phyloP scores from a whole-genome alignment of 2,113 vertebrate genomes.

The Callionymus lyra region DNA sequence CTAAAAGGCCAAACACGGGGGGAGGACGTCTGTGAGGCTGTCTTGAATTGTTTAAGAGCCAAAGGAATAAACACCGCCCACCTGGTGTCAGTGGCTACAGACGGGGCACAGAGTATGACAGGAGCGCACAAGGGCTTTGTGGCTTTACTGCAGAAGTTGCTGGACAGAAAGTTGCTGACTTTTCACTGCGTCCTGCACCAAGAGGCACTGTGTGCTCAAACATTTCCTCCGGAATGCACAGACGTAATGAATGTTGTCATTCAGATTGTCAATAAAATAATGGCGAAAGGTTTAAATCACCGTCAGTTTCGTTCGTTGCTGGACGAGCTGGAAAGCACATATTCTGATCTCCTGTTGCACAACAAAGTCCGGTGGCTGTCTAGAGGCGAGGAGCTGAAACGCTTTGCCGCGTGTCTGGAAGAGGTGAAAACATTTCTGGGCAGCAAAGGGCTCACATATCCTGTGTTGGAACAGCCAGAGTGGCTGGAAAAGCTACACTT shows the following conservation, averaged over 20 bases:
- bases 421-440: constrained; percentile 32
- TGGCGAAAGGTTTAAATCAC: constrained; percentile 33
- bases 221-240: not conserved
- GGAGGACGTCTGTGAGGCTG: constrained; percentile 13
- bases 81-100: constrained; percentile 13
- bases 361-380: constrained; percentile 41
- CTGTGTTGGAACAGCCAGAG: constrained; percentile 17
- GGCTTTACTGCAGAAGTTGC: constrained; percentile 16
- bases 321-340: constrained; percentile 13
- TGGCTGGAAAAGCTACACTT: too few relatives aligned
- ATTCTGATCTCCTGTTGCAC: constrained; percentile 38
- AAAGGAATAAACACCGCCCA: constrained; percentile 17
- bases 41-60: constrained; percentile 3
- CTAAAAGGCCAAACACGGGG: constrained; percentile 7
- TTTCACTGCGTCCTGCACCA: constrained; percentile 33
- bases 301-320: constrained; percentile 17
- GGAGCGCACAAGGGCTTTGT: constrained; percentile 35
- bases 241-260: constrained; percentile 34
- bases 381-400: constrained; percentile 14
- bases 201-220: constrained; percentile 11
- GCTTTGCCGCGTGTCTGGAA: not conserved
- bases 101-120: constrained; percentile 33
- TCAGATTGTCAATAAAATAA: constrained; percentile 38
- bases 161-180: constrained; percentile 14
- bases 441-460: constrained; percentile 29